Evolutionary conservation across 1,140 invertebrate genomes (phyloP), one percentile per base, ranked within the genome.

Genomic region (Sycophila sp.): DNA sequence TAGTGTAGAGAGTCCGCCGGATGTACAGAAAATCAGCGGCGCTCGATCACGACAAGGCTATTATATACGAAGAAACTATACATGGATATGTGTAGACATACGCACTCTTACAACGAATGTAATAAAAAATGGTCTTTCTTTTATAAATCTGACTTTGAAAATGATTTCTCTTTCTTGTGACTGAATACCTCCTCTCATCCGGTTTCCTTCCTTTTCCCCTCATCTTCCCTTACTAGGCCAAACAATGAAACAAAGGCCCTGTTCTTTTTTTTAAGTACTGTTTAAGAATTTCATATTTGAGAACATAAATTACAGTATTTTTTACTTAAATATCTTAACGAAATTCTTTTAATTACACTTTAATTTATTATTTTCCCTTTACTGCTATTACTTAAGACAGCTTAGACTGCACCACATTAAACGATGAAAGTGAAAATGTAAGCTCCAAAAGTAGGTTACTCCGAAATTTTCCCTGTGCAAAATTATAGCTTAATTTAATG

Each of bases 91-190:
- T 58, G 22, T 62, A 42, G 59, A 22, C 69, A 74, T 72, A 75
- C 67, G 67, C 60, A 75, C 28, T 3, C 11, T 71, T 59, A 80
- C 80, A 81, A 81, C 80, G 79, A 81, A 81, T 78, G 68, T 77
- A 81, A 80, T 81, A 79, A 81, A 75, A 68, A 71, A 69, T 13
- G 34, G 28, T n/a, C 55, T 55, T 69, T 49, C 55, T 69, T 69
- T 69, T 45, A 63, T 55, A 45, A 67, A 63, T 32, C 0, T 32
- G 13, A 24, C 24, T 55, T 26, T 49, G 2, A 53, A 67, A 51
- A 8, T 64, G 11, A 28, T 65, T 36, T 24, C 1, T 49, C 4
- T 24, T 15, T 0, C 42, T 45, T 2, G 17, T 10, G 4, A 2
- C 17, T 22, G 17, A 45, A 2, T 47, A 5, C n/a, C n/a, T n/a